Evolutionary conservation across 2,888 invertebrate genomes (phyloP), one percentile per base, ranked within the genome.

Genomic region (Hemaris fuciformis): DNA sequence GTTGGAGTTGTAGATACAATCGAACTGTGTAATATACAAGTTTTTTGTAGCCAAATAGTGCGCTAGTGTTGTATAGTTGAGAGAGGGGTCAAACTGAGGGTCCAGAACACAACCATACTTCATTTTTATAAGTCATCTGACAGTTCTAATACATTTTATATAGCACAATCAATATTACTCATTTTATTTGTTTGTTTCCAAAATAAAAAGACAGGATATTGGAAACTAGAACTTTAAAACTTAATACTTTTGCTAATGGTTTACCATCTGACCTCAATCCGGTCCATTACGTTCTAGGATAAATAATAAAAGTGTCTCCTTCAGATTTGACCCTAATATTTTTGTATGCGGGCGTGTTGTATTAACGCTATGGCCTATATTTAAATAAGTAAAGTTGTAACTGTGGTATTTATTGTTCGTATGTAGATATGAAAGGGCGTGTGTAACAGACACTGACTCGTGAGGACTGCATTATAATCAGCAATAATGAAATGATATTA

Each of bases 261-360:
- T 3, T 38, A 2, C n/a, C 38, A 38, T 8, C 13, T 4, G 10
- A 38, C n/a, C 38, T 10, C 38, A 38, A 38, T n/a, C 38, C 38
- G 38, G 38, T 38, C 38, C 38, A 38, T 38, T 38, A 13, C 3
- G n/a, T 38, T n/a, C 38, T 38, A 38, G 38, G n/a, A n/a, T 4
- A 27, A 48, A 15, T 15, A 15, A 7, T n/a, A 6, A 3, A 20
- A 53, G 27, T 18, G 15, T 3, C 7, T 18, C 53, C 53, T 53
- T 53, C 48, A 53, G 27, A 20, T 53, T 53, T 31, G 53, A 31
- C 53, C 18, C 53, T 8, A 31, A 53, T 53, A 53, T 53, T 53
- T 53, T 53, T 53, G 31, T 53, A 53, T 31, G 31, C 10, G 10
- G 18, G 53, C 48, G 48, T 53, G 53, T 31, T 31, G 31, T 10